These are phyloP conservation scores for Gambusia affinis DNA, from an alignment of 2,113 vertebrate species.

Conservation along the genomic window DNA sequence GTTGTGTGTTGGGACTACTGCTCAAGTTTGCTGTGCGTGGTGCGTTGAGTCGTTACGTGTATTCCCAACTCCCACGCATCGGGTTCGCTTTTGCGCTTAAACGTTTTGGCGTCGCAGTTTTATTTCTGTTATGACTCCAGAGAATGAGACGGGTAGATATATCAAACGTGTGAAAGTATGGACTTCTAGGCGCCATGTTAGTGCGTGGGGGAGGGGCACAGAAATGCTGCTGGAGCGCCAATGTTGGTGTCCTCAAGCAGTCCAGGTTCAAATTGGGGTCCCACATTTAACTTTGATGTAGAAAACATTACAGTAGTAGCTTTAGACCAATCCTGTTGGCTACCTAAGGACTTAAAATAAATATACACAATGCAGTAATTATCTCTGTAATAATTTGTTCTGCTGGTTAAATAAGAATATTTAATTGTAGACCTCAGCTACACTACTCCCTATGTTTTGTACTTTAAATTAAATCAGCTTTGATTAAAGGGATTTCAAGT, in stretches of 20 bases:
- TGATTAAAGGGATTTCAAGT: no score
- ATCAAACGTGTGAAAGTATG: conserved; percentile 49
- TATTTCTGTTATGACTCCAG: neutral
- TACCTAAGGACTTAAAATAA: neutral
- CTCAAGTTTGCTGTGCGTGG: conserved; percentile 46
- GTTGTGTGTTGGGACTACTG: conserved; percentile 32
- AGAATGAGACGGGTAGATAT: neutral
- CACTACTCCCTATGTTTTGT: no score
- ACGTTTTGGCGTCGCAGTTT: neutral
- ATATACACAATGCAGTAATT: no score
- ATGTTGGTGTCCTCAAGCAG: conserved; percentile 31
- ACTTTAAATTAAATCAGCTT: no score
- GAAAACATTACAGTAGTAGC: no score
- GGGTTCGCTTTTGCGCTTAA: neutral
- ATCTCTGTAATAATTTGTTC: no score
- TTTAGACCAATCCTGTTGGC: neutral
- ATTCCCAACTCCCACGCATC: accelerated
- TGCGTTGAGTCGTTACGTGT: neutral
- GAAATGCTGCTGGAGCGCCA: conserved; percentile 53
- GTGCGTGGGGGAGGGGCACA: conserved; percentile 80
- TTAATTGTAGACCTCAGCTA: no score
- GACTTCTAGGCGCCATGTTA: conserved; percentile 89
- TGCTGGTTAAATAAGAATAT: no score
- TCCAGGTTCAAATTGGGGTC: conserved; percentile 6
- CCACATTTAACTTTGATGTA: conserved; percentile 12